Base-by-base conservation (phyloP, 2,888 invertebrate species). In the Phaedon cochleariae region DNA sequence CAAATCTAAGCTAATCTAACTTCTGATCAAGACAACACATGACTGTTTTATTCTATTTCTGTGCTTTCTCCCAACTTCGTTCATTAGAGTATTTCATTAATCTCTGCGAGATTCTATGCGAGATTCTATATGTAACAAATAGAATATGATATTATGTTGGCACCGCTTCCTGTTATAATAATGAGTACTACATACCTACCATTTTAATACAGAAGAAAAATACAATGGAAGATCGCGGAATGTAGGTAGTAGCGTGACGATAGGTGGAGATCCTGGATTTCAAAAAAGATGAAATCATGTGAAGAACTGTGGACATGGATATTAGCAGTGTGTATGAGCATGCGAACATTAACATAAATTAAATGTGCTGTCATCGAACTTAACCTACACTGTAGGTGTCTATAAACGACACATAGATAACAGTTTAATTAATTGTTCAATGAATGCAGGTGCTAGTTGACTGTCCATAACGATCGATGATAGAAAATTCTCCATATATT, bases 281-380 rank as follows among this genome's bases (percentile, higher is more conserved):
- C 10, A 34, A 34, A 26, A 15, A 4, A 15, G 41, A 41, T 15
- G 41, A n/a, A 41, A 41, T 41, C 41, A 41, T 41, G 41, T 41
- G 41, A 41, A 41, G 3, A 41, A 12, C 34, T 2, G 41, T 41
- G 15, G 41, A 41, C 15, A 2, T 5, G 3, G 3, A 15, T 4
- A 15, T 41, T 41, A 41, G 41, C 41, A 41, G 15, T 41, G 41
- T 41, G 71, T 71, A 66, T n/a, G n/a, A 72, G 71, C 69, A 52
- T 66, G 59, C 29, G 59, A 61, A 64, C 62, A 69, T 69, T 67
- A 70, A 65, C 71, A 74, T 73, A 70, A 64, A 64, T 64, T 55
- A 55, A 55, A 60, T 37, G n/a, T 34, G 55, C 69, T 72, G 59
- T 57, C 62, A 59, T 57, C 58, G 34, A 37, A 58, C 49, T 26